Conservation (phyloP, 2,888 invertebrate species). For the Sphaeridia pumilis region DNA sequence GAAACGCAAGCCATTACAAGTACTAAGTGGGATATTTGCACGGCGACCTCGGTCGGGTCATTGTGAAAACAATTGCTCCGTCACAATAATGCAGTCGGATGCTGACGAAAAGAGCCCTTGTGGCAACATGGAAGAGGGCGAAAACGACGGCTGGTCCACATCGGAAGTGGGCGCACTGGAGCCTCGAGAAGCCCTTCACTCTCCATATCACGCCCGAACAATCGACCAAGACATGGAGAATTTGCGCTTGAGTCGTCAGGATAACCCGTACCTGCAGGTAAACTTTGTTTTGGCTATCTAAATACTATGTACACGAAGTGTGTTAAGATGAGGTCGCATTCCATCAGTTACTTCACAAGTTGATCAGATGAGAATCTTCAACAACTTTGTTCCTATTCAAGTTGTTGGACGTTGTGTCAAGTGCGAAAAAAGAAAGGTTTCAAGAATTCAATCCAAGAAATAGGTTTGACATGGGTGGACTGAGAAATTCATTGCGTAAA, state of each 20-base stretch:
- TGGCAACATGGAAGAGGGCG: slow-evolving; percentile 26
- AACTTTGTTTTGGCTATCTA: too few relatives aligned
- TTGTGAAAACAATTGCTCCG: slow-evolving; percentile 10
- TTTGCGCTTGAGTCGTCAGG: slow-evolving; percentile 63
- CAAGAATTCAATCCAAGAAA: too few relatives aligned
- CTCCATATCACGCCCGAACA: slow-evolving; percentile 34
- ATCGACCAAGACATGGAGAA: slow-evolving; percentile 71
- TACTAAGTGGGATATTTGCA: slow-evolving; percentile 29
- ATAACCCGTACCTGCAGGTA: slow-evolving; percentile 72
- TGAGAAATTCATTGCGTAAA: too few relatives aligned
- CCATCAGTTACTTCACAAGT: too few relatives aligned
- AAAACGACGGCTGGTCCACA: slow-evolving; percentile 26
- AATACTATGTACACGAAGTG: too few relatives aligned
- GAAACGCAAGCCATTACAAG: slow-evolving; percentile 29
- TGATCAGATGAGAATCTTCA: too few relatives aligned
- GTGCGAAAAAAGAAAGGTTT: too few relatives aligned
- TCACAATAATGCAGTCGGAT: slow-evolving; percentile 12
- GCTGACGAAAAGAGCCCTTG: slow-evolving; percentile 21
- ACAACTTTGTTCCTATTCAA: too few relatives aligned
- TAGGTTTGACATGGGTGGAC: too few relatives aligned
- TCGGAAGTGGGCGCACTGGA: slow-evolving; percentile 24
- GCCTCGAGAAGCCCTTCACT: slow-evolving; percentile 34
- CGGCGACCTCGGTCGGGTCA: too few relatives aligned
- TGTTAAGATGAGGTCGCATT: too few relatives aligned
- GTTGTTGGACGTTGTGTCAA: too few relatives aligned